Evolutionary conservation across 2,888 invertebrate species (phyloP).

Genomic region (Caenorhabditis zanzibari): DNA sequence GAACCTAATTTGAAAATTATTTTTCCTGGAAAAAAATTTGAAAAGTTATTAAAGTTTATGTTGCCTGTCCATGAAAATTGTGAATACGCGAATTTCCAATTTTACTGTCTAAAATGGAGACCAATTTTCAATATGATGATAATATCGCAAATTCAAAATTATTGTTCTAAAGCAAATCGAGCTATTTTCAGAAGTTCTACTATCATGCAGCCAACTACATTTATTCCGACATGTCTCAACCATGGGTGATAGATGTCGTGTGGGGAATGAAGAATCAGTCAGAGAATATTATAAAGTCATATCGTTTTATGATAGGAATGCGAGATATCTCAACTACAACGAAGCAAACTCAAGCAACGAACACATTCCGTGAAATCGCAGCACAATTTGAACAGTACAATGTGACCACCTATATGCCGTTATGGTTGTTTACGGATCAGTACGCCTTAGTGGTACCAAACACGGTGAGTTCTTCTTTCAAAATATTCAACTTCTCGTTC

Average conservation of each 20-base stretch:
- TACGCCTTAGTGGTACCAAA: slow-evolving; percentile 81
- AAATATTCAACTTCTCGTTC: not conserved
- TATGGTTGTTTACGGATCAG: slow-evolving; percentile 82
- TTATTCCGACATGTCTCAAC: slow-evolving; percentile 70
- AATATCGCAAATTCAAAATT: no score
- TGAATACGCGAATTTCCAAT: no score
- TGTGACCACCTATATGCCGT: slow-evolving; percentile 81
- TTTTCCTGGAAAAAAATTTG: no score
- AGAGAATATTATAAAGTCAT: slow-evolving; percentile 63
- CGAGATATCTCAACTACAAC: slow-evolving; percentile 76
- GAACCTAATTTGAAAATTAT: no score
- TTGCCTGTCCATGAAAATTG: no score
- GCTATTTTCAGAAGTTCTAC: slow-evolving; percentile 70
- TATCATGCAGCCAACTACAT: slow-evolving; percentile 73
- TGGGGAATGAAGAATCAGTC: slow-evolving; percentile 65
- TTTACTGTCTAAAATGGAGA: no score
- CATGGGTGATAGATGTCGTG: slow-evolving; percentile 76
- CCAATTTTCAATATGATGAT: no score
- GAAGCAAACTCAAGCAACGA: slow-evolving; percentile 76
- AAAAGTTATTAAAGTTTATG: no score
- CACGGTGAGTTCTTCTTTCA: slow-evolving; percentile 64
- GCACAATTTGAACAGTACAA: slow-evolving; percentile 72
- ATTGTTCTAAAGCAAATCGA: no score
- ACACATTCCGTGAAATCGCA: slow-evolving; percentile 74
- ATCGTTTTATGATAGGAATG: slow-evolving; percentile 79